Evolutionary conservation across 2,113 vertebrate genomes (phyloP), one percentile per base, ranked within the genome.

Genomic region (Ceyx melanurus): DNA sequence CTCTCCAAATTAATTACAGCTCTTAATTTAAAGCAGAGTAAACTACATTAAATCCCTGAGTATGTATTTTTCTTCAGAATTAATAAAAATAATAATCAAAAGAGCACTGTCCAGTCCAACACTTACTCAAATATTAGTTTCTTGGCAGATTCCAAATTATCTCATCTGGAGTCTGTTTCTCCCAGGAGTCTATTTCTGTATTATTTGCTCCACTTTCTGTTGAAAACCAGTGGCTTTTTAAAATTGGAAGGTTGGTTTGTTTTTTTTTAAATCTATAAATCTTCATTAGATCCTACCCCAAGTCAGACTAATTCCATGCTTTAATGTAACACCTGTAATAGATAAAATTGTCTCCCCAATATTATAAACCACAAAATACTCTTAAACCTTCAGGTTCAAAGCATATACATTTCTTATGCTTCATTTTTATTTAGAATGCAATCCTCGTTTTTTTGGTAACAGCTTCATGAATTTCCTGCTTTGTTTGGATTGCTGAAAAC

Each of bases 1-100:
- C 76, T 88, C 54, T 90, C 54, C 46, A 77, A 50, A 50, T 96
- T 94, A 93, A 93, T 90, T 90, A 94, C 74, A 82, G 56, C 31
- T 60, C 11, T 64, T 78, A 60, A 88, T 93, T 94, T 92, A 71
- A 94, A 90, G 72, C 53, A 88, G 48, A 68, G 40, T 81, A 71
- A 74, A 18, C 33, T 78, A n/a, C 81, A 89, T 84, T 78, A 81
- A 86, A 82, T 71, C 37, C 33, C 10, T 84, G 40, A 35, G 37
- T 50, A 68, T 77, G 33, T 77, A 46, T 78, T 90, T 92, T 84
- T 75, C 65, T 89, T 89, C 89, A 89, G 61, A 95, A 90, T 91
- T 94, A 93, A 35, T 35, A 37, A 37, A 37, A 37, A 37, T 37
- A 37, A 37, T 35, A 37, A 37, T 37, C 10, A 37, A 37, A 37